These are phyloP conservation scores for Cybosia mesomella DNA, from an alignment of 2,888 invertebrate species.

Conservation along the genomic window DNA sequence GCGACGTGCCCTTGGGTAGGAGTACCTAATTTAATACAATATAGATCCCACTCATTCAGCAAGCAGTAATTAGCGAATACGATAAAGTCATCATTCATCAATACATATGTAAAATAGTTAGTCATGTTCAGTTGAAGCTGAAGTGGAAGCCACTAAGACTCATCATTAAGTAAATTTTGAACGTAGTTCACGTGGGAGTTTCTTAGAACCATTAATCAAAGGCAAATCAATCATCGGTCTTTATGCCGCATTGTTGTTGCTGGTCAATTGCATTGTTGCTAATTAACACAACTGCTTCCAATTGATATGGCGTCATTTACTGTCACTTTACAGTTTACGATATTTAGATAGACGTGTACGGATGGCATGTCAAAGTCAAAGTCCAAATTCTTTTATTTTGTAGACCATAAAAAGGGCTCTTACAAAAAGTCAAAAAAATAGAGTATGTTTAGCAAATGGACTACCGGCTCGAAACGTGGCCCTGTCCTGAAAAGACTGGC, in stretches of 20 bases:
- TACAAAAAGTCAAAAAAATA: no score
- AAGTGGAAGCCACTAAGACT: constrained; percentile 34
- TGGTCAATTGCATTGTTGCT: constrained; percentile 15
- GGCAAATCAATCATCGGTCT: constrained; percentile 47
- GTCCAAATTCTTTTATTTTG: no score
- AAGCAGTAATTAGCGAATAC: constrained; percentile 10
- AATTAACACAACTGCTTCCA: neutral
- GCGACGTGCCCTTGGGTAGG: no score
- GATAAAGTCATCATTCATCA: constrained; percentile 43
- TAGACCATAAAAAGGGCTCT: no score
- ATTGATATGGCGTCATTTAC: neutral
- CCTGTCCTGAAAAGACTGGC: no score
- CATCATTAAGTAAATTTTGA: constrained; percentile 60
- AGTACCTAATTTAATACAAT: neutral
- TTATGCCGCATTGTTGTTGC: constrained; percentile 30
- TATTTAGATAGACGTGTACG: neutral
- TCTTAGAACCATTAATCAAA: constrained; percentile 63
- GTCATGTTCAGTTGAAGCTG: constrained; percentile 26
- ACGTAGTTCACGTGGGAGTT: constrained; percentile 53
- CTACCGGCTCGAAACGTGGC: no score
- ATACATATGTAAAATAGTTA: constrained; percentile 35
- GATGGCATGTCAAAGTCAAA: no score
- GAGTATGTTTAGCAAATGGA: no score
- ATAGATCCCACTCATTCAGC: neutral
- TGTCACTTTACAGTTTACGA: neutral